Evolutionary conservation across 1,140 invertebrate genomes (phyloP), one percentile per base, ranked within the genome.

Genomic region (Whitmania pigra): DNA sequence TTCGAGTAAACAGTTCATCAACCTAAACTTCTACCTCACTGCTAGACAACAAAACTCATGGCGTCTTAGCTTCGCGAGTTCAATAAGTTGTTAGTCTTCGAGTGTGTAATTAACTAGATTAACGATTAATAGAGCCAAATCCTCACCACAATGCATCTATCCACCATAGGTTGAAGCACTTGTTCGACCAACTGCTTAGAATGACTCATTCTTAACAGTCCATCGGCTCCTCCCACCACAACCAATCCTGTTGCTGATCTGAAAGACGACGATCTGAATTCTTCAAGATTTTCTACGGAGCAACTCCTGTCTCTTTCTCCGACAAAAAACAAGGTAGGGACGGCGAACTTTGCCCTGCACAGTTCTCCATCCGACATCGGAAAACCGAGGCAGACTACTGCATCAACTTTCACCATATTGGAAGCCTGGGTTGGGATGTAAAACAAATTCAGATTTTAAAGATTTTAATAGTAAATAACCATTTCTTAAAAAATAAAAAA

Each of bases 211-310:
- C 89, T 83, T 2, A 93, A 82, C 68, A 87, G 82, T 79, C 90
- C 89, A 81, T 93, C 90, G 6, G 88, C 89, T 53, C 88, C 88
- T 27, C 90, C 90, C n/a, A 93, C 87, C 0, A 93, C 86, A 17
- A 93, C 84, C 18, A 93, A 79, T 71, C 88, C 87, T 0, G 89
- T 89, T 77, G 91, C 88, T 0, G 88, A 87, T 73, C 87, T 82
- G 87, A 92, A 88, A 49, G 43, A 49, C 68, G 86, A 85, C 77
- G 89, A 84, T 11, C 90, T 81, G 15, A 92, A 79, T 69, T 89
- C 87, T 79, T 93, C 90, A 71, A 93, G 83, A 78, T 90, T 88
- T 76, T 91, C 89, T 49, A 87, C 81, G 29, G 86, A 87, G 68
- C 80, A 82, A 63, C 79, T 81, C 69, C 83, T 85, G 0, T 90